Evolutionary conservation across 2,113 vertebrate species (phyloP).

Genomic region (Oreocharis arfaki): DNA sequence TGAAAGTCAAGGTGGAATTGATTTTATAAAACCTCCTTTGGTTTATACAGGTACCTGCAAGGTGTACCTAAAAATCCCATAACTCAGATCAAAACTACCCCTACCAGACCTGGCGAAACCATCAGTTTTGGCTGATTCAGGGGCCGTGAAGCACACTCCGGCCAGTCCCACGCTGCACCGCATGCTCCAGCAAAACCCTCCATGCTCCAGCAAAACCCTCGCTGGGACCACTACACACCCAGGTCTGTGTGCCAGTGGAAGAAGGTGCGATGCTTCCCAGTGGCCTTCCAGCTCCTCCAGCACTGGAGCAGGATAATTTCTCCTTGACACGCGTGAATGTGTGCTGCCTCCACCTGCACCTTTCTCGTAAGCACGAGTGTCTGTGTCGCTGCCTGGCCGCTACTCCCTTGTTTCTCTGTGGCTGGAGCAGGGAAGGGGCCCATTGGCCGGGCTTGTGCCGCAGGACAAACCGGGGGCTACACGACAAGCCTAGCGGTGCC

Average conservation of each 20-base stretch:
- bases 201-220: fast-evolving
- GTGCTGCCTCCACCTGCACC: neutral
- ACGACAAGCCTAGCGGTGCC: neutral
- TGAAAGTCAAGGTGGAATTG: neutral
- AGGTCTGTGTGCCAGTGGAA: fast-evolving
- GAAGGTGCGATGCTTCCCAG: neutral
- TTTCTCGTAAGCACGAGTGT: neutral
- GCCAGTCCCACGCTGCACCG: neutral
- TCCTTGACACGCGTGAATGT: neutral
- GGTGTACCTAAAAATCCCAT: neutral
- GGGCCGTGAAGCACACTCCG: neutral
- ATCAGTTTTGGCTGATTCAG: fast-evolving
- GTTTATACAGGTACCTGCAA: neutral
- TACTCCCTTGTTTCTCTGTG: fast-evolving
- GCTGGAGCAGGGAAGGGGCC: neutral
- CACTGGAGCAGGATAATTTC: neutral
- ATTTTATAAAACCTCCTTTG: neutral
- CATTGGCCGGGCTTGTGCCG: fast-evolving
- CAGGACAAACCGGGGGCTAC: neutral
- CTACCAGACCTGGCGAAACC: neutral
- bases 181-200: fast-evolving
- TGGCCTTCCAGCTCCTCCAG: neutral
- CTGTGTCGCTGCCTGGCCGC: neutral
- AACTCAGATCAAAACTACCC: neutral
- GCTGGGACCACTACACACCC: fast-evolving